phyloP scores from a whole-genome alignment of 2,888 invertebrate genomes.

The Lasioglossum calceatum region DNA sequence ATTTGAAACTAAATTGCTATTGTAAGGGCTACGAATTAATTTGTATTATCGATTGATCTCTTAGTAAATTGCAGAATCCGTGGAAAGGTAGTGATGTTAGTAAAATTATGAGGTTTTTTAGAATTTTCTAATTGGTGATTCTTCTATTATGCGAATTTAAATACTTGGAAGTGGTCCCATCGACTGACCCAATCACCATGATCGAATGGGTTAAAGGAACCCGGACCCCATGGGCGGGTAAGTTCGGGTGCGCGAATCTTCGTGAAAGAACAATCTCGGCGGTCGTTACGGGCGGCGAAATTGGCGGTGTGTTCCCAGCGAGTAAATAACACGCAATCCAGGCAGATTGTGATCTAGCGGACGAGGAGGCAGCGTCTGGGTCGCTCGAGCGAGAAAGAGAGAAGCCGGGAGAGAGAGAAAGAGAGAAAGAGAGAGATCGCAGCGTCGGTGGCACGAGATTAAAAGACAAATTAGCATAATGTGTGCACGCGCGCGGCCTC shows the following conservation, averaged over 20 bases:
- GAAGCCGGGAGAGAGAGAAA: background rate
- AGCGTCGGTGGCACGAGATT: slow-evolving; percentile 78
- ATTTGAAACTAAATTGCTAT: too few relatives aligned
- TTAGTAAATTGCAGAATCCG: too few relatives aligned
- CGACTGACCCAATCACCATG: background rate
- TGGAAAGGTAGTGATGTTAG: background rate
- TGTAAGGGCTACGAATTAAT: too few relatives aligned
- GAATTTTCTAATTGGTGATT: background rate
- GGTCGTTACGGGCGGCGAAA: slow-evolving; percentile 37
- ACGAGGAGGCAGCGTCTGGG: slow-evolving; percentile 34
- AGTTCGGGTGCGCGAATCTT: slow-evolving; percentile 14
- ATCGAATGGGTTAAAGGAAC: background rate
- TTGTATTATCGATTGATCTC: too few relatives aligned
- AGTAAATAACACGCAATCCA: slow-evolving; percentile 68
- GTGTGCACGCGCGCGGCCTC: slow-evolving; percentile 74
- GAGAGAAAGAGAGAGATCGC: slow-evolving; percentile 25
- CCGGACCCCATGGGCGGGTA: slow-evolving; percentile 2
- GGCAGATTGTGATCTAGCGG: slow-evolving; percentile 62
- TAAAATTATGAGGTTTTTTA: background rate
- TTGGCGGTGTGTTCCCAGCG: slow-evolving; percentile 52
- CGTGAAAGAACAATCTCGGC: slow-evolving; percentile 37
- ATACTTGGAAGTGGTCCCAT: background rate
- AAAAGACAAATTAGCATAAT: slow-evolving; percentile 83
- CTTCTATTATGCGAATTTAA: background rate
- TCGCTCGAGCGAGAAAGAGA: slow-evolving; percentile 19